Conservation (phyloP, 1,140 invertebrate genomes). For the Heliothis subflexa region DNA sequence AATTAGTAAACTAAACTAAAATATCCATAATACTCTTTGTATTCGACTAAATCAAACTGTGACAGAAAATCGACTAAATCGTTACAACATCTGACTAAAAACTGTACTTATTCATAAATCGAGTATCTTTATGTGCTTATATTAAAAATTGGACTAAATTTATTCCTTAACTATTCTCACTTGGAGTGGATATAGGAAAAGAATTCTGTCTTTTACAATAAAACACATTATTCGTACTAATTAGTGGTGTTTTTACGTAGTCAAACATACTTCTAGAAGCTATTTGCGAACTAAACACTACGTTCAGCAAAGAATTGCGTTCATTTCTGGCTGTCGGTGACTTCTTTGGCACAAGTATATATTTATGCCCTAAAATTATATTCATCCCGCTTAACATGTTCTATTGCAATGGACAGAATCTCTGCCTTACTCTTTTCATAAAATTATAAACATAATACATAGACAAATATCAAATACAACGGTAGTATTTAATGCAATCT, state of each 20-base stretch:
- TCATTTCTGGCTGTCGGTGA: neutral
- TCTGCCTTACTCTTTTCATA: neutral
- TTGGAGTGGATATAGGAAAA: constrained; percentile 33
- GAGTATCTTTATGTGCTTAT: constrained; percentile 20
- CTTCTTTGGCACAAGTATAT: constrained; percentile 12
- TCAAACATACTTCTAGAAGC: neutral
- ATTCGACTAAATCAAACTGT: constrained; percentile 20
- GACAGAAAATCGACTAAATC: constrained; percentile 30
- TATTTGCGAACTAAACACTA: neutral
- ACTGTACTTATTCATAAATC: constrained; percentile 3
- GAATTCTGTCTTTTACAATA: neutral
- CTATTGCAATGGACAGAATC: neutral
- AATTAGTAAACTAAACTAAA: neutral
- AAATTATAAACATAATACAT: neutral
- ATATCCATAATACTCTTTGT: neutral
- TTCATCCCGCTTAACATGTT: neutral
- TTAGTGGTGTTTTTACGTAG: neutral
- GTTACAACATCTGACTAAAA: neutral
- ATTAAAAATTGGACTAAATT: constrained; percentile 20
- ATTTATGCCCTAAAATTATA: neutral
- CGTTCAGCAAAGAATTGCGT: neutral
- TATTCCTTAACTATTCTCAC: neutral
- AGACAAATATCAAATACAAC: neutral
- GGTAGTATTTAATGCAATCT: no score
- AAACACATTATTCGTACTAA: neutral